Conservation (phyloP, 2,797 vertebrate species). For the Acomys russatus region DNA sequence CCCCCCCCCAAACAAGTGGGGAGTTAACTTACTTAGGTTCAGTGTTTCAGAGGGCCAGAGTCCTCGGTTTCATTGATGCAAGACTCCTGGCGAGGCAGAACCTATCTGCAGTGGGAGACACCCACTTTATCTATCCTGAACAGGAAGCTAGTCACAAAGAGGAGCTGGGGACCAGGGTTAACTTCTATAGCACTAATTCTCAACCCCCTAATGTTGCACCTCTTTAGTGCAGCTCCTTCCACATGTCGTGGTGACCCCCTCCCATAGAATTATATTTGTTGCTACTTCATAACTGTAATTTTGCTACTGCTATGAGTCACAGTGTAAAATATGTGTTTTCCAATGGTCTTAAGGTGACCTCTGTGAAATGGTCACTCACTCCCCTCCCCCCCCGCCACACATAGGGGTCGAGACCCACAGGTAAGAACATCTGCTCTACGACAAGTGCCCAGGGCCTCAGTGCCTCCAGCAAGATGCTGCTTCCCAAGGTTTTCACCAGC, state of each 20-base stretch:
- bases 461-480: not conserved
- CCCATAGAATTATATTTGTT: not conserved
- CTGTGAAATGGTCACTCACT: not conserved
- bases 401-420: not conserved
- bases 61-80: not conserved
- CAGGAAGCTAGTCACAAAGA: not conserved
- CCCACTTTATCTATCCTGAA: not conserved
- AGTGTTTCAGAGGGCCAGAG: not conserved
- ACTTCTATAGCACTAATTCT: not conserved
- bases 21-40: not conserved
- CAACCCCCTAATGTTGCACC: not conserved
- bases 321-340: not conserved
- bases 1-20: not conserved
- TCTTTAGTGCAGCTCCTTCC: not conserved
- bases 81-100: not conserved
- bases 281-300: not conserved
- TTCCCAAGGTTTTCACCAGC: not conserved
- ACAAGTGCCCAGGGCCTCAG: too few relatives aligned
- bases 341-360: not conserved
- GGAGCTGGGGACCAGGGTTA: too few relatives aligned
- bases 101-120: not conserved
- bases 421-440: not conserved
- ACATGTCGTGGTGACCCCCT: not conserved
- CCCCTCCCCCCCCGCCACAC: not conserved
- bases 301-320: not conserved